Percentiles rank a stretch among this genome's conserved stretches.
phyloP scores from a whole-genome alignment of 2,113 vertebrate species.

The Tachysurus fulvidraco region DNA sequence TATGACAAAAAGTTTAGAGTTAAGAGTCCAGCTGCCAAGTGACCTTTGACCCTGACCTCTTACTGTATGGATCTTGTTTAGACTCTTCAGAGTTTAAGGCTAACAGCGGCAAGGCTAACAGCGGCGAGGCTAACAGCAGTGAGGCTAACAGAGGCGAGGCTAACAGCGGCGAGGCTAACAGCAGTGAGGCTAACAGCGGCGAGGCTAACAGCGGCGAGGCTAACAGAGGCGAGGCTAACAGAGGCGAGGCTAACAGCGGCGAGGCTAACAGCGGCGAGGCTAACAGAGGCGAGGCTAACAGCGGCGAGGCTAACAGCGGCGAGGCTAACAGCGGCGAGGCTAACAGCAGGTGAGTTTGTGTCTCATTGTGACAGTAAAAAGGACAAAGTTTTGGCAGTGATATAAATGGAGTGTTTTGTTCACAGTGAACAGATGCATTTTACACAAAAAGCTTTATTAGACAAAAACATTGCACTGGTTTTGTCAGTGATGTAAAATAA shows the following conservation, averaged over 20 bases:
- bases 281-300: background rate
- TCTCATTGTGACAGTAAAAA: background rate
- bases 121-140: background rate
- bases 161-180: background rate
- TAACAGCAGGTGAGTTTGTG: background rate
- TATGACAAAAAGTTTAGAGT: background rate
- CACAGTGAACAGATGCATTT: no score
- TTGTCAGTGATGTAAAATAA: no score
- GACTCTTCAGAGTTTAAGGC: background rate
- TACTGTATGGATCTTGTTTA: background rate
- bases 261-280: background rate
- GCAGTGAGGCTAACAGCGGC: background rate
- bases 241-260: background rate
- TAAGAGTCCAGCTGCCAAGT: background rate
- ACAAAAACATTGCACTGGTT: no score
- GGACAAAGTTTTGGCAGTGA: no score
- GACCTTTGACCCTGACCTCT: constrained; percentile 7
- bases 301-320: background rate
- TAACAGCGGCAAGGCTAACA: background rate
- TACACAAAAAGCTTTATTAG: no score
- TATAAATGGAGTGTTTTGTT: no score
- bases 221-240: background rate
- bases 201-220: background rate
- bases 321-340: background rate
- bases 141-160: background rate